phyloP scores from a whole-genome alignment of 2,797 vertebrate genomes.

The Hypotaenidia okinawae region DNA sequence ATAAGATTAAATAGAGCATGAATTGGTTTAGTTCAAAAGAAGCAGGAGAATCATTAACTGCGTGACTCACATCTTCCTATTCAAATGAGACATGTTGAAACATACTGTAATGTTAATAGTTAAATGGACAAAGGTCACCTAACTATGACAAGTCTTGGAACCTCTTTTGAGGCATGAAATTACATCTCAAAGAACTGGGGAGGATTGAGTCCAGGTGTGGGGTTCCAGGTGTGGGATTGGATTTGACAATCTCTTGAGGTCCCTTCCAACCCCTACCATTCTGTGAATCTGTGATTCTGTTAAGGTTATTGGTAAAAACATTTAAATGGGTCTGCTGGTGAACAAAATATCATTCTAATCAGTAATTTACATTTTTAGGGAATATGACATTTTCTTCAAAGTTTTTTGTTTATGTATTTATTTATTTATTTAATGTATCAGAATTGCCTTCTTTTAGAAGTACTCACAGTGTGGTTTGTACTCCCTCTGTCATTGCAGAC shows the following conservation, averaged over 20 bases:
- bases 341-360: neutral
- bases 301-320: neutral
- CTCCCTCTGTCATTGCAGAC: neutral
- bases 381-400: neutral
- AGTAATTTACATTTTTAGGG: neutral
- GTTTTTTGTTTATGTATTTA: neutral
- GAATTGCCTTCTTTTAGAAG: neutral
- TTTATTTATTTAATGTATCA: neutral
- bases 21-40: neutral
- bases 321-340: neutral
- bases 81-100: neutral
- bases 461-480: neutral
- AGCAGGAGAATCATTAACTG: fast-evolving
- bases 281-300: neutral
- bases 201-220: neutral
- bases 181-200: neutral
- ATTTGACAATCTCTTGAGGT: too few species aligned
- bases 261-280: too few species aligned
- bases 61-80: neutral
- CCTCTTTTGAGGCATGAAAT: neutral
- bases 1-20: neutral
- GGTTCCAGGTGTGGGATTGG: too few species aligned
- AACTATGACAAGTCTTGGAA: neutral
- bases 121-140: neutral
- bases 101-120: neutral